phyloP scores from a whole-genome alignment of 2,888 invertebrate species.

The Diarsia brunnea region DNA sequence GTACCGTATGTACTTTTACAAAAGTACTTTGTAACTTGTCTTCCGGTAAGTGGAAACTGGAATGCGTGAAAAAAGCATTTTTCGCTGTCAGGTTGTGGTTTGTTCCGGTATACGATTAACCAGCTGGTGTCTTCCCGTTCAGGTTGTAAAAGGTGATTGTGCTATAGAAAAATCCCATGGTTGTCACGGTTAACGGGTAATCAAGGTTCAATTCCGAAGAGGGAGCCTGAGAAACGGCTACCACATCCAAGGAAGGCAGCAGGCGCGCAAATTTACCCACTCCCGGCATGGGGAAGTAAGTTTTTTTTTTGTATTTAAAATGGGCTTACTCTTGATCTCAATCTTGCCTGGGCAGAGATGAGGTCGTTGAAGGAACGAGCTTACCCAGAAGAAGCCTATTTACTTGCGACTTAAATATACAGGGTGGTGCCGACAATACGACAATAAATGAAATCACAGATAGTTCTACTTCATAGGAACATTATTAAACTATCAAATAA shows the following conservation, averaged over 20 bases:
- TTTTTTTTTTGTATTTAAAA: too few species aligned
- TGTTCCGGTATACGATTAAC: not conserved
- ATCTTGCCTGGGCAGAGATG: too few species aligned
- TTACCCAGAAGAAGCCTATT: too few species aligned
- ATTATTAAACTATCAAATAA: too few species aligned
- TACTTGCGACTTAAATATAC: too few species aligned
- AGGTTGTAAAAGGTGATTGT: not conserved
- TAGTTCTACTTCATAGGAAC: too few species aligned
- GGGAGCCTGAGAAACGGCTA: slow-evolving; percentile 89
- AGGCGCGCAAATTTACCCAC: slow-evolving; percentile 79
- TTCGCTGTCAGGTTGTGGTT: slow-evolving; percentile 25
- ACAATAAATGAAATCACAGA: too few species aligned
- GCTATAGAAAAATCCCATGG: slow-evolving; percentile 1
- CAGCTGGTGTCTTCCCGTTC: not conserved
- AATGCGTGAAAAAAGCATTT: slow-evolving; percentile 43
- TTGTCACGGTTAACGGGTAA: slow-evolving; percentile 93
- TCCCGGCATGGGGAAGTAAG: slow-evolving; percentile 80
- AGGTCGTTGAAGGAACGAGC: too few species aligned
- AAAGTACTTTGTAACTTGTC: slow-evolving; percentile 6
- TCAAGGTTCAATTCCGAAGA: slow-evolving; percentile 94
- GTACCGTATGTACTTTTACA: not conserved
- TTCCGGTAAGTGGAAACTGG: slow-evolving; percentile 27
- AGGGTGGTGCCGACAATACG: too few species aligned
- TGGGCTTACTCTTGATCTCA: too few species aligned
- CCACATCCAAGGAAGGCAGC: slow-evolving; percentile 85